Base-by-base conservation (phyloP, 2,113 vertebrate genomes). In the Galbula dea region DNA sequence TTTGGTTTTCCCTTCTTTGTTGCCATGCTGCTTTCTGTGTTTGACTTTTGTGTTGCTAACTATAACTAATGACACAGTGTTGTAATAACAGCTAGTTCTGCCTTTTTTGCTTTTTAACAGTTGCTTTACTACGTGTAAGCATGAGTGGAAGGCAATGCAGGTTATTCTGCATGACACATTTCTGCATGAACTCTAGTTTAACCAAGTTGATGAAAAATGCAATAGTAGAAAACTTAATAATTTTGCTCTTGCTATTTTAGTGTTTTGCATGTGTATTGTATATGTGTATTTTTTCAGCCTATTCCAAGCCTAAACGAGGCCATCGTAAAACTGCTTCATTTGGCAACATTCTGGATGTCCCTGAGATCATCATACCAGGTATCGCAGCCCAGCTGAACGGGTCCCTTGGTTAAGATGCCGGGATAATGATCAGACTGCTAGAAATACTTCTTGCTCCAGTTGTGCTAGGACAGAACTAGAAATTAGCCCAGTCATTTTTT, bases 311-410 rank as follows among this genome's bases (percentile, higher is more conserved):
- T 98, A 99, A 99, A 98, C 98, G 98, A 98, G 99, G 99, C 97
- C 99, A 99, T 97, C 99, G 99, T 99, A 99, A 99, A 99, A 99
- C 99, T 74, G 99, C 99, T 97, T 99, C 99, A 94, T 98, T 98
- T 98, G 99, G 99, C 98, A 99, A 99, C 98, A 99, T 99, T 98
- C 99, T 99, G 99, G 99, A 99, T 98, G 98, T 99, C 98, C 99
- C 99, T 98, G 98, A 99, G 99, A 99, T 99, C 99, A 97, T 99
- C 99, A 98, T 99, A 98, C 98, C 99, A 99, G 99, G 99, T 99
- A 99, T 98, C 98, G 96, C 95, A 97, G 97, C 95, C 97, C 95
- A 97, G 93, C 93, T 97, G 95, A 97, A 92, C 91, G 97, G 96
- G 95, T 97, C 97, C 88, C 4, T 96, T 97, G 95, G 78, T 97